Percentiles rank a stretch among this genome's conserved stretches.
These are phyloP conservation scores for Forbesichthys papilliferus DNA, from an alignment of 2,113 vertebrate species.

Conservation along the genomic window DNA sequence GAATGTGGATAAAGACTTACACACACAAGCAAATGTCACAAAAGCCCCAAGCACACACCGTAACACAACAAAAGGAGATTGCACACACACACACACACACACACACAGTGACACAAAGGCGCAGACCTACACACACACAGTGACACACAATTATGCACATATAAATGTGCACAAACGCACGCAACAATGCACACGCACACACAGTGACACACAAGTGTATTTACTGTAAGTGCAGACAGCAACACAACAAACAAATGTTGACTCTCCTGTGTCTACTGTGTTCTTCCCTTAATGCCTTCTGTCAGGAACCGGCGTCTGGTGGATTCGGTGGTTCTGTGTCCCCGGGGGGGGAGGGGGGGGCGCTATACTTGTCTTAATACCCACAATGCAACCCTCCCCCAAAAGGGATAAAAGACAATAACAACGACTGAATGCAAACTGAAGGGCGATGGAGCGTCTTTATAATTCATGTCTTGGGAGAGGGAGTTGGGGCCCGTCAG, in stretches of 20 bases:
- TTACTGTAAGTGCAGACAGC: not conserved
- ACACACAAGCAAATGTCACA: not conserved
- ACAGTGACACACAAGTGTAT: not conserved
- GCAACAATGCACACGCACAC: conserved; percentile 1
- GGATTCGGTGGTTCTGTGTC: conserved; percentile 38
- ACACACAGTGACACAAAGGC: conserved; percentile 25
- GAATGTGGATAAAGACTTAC: conserved; percentile 1
- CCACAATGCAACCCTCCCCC: conserved; percentile 35
- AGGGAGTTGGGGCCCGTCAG: conserved; percentile 23
- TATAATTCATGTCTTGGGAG: conserved; percentile 66
- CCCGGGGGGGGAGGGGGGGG: conserved; percentile 47
- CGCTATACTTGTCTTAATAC: conserved; percentile 46
- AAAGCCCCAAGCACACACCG: not conserved
- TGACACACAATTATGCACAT: not conserved
- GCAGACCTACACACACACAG: conserved; percentile 4
- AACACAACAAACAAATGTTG: conserved; percentile 39
- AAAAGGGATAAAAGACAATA: conserved; percentile 44
- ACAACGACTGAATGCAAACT: conserved; percentile 35
- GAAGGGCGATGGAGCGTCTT: conserved; percentile 34
- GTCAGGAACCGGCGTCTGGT: conserved; percentile 17
- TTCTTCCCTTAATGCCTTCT: conserved; percentile 56
- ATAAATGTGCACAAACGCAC: not conserved
- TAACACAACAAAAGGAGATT: not conserved
- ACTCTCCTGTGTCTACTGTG: conserved; percentile 41
- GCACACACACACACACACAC: conserved; percentile 11